Base-by-base conservation (phyloP, 2,888 invertebrate genomes). In the Eurois occulta region DNA sequence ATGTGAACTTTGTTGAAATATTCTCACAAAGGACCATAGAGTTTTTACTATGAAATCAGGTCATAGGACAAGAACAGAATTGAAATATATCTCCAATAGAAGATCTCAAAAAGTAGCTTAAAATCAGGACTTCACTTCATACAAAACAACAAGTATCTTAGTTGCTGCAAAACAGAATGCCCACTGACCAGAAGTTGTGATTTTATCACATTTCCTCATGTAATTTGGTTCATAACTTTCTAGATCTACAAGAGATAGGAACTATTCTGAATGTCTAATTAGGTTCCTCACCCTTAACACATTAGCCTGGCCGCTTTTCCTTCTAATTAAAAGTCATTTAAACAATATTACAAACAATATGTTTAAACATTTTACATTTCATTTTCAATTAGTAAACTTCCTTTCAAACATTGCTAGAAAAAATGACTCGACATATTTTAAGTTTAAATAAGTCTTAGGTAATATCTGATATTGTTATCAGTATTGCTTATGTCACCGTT, bases 381-480 rank as follows among this genome's bases (percentile, higher is more conserved):
- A n/a, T n/a, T 58, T 73, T 11, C 43, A 35, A 48, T 43, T 46
- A 1, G n/a, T 24, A n/a, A 8, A 32, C 13, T 18, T 38, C 1
- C n/a, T 24, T 68, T 35, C 0, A 60, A n/a, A 41, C 0, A n/a
- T 16, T 11, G 1, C 16, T 68, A 72, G 16, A 65, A 43, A 43
- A 70, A 46, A 55, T 64, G 2, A 64, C 8, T 64, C 13, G 46
- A 48, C 3, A 28, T 43, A 52, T 43, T 21, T 13, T 6, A 13
- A 65, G n/a, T 43, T 21, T 8, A 38, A 58, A 60, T 32, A 66
- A 66, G 28, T 60, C 38, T n/a, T 32, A 67, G 1, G 78, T 68
- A 55, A 76, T 38, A 62, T 16, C 38, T 65, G n/a, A 80, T 78
- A 62, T 1, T 28, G 5, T 52, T 52, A 78, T 41, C 64, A 80